Percentiles rank a stretch among this genome's conserved stretches.
phyloP scores from a whole-genome alignment of 2,113 vertebrate species.

The Marmota flaviventris region DNA sequence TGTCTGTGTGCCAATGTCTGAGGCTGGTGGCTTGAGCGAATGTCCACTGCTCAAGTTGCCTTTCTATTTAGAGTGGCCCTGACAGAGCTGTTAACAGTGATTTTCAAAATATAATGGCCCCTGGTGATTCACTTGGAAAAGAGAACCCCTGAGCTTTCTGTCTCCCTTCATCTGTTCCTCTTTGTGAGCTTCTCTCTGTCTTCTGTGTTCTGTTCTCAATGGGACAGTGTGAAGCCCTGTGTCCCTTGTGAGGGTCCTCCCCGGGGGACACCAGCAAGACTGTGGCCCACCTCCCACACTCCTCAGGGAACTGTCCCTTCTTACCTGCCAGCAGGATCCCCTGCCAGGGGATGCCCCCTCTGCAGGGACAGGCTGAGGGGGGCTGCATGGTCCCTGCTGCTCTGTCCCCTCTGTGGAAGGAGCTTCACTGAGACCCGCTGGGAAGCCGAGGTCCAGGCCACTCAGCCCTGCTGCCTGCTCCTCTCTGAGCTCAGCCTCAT shows the following conservation, averaged over 20 bases:
- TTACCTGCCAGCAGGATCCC: conserved; percentile 3
- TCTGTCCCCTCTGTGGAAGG: neutral
- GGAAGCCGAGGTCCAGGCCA: too few relatives aligned
- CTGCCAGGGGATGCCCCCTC: accelerated
- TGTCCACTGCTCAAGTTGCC: accelerated
- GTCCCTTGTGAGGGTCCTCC: neutral
- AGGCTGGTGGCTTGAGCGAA: too few relatives aligned
- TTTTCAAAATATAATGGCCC: neutral
- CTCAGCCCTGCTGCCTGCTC: too few relatives aligned
- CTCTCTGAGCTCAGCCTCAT: too few relatives aligned
- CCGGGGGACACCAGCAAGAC: neutral
- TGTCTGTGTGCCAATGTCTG: too few relatives aligned
- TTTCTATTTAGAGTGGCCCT: neutral
- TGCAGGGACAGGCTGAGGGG: neutral
- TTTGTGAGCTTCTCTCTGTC: neutral
- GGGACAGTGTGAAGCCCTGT: neutral
- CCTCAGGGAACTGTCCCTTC: neutral
- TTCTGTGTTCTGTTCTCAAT: neutral
- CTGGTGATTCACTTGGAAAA: too few relatives aligned
- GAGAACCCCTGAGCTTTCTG: too few relatives aligned
- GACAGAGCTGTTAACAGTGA: neutral
- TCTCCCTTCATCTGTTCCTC: neutral
- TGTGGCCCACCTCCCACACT: too few relatives aligned
- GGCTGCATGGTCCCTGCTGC: neutral
- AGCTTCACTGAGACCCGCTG: too few relatives aligned